A percentile compares a stretch with the other conserved stretches of the same genome.
Evolutionary conservation across 2,888 invertebrate species (phyloP).

Genomic region (Amiota communis): DNA sequence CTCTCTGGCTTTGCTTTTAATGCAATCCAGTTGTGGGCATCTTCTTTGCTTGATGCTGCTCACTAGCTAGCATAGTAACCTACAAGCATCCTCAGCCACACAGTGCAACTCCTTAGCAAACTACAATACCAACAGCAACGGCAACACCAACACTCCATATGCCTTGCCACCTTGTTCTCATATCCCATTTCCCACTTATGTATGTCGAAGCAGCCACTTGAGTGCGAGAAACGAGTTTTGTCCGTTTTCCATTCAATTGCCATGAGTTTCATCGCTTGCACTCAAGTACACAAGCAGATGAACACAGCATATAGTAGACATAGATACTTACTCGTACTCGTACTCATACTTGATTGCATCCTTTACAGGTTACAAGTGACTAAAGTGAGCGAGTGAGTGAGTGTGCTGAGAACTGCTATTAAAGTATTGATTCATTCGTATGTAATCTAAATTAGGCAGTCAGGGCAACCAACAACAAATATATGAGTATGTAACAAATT

Average conservation of each 20-base stretch:
- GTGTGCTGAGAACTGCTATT: no score
- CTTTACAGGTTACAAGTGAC: no score
- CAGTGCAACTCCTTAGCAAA: not conserved
- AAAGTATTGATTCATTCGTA: no score
- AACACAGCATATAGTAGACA: not conserved
- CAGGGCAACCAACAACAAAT: no score
- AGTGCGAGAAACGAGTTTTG: slow-evolving; percentile 30
- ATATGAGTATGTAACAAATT: no score
- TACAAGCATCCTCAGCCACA: slow-evolving; percentile 46
- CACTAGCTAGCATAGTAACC: slow-evolving; percentile 56
- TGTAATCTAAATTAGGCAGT: no score
- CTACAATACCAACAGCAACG: not conserved
- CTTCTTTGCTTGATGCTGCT: slow-evolving; percentile 6
- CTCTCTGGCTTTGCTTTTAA: slow-evolving; percentile 28
- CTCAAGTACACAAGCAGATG: slow-evolving; percentile 5
- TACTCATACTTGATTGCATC: no score
- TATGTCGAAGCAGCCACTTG: slow-evolving; percentile 45
- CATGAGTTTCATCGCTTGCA: not conserved
- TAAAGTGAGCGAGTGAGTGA: no score
- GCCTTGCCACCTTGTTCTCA: not conserved
- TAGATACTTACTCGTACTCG: no score
- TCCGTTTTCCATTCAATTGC: slow-evolving; percentile 33
- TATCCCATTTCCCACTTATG: slow-evolving; percentile 32
- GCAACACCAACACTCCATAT: slow-evolving; percentile 8
- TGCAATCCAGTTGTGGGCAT: slow-evolving; percentile 23